Base-by-base conservation (phyloP, 2,113 vertebrate genomes). In the Ahaetulla prasina region DNA sequence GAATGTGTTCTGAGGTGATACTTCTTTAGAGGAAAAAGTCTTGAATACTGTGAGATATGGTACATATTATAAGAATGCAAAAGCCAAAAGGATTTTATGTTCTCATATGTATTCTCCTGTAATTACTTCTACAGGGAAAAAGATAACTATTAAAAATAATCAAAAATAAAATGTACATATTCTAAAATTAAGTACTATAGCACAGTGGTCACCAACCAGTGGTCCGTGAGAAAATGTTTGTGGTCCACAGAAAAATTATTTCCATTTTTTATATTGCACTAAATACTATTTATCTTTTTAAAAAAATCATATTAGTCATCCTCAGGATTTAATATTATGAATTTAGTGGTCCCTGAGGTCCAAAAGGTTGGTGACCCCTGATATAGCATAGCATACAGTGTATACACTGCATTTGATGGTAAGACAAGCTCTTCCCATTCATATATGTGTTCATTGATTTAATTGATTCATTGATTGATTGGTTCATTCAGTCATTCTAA, bases 391-490 rank as follows among this genome's bases (percentile, higher is more conserved):
- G 49, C 45, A 90, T 50, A 47, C 22, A 20, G 2, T 68, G 45
- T 22, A 35, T 80, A 85, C 54, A 23, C 30, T n/a, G 55, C 8
- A 27, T 9, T 60, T 22, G 43, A 91, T 45, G 10, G 11, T 92
- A 27, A 86, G 89, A 90, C 89, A 20, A 39, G 68, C 16, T 80
- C n/a, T 74, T 80, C 20, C 16, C 35, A 80, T 80, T 39, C 7
- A 2, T 39, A 20, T 6, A 39, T 80, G 14, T 14, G 57, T 57
- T 85, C 25, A 86, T 7, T n/a, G 60, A 14, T n/a, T n/a, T 4
- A 12, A 14, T 68, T n/a, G 3, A n/a, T 68, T n/a, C 0, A 5
- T n/a, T n/a, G 1, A 11, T 60, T 27, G 0, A 1, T 60, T 27
- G 11, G 12, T 50, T n/a, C 30, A 30, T 63, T 35, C n/a, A 18